phyloP scores from a whole-genome alignment of 2,888 invertebrate species.

The Stegophylla sp. region DNA sequence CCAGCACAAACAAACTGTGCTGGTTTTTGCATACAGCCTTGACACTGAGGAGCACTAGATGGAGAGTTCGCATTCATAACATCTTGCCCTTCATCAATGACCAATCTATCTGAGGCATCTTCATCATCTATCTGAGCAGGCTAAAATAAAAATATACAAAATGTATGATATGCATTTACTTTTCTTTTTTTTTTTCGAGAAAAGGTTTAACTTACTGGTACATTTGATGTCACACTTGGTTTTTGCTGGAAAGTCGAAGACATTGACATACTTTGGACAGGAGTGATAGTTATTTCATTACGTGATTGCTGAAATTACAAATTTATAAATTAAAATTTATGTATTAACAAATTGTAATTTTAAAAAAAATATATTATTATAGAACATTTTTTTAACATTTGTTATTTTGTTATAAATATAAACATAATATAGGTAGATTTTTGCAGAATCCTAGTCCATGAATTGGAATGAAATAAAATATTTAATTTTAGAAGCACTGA shows the following conservation, averaged over 20 bases:
- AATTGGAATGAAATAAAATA: too few relatives aligned
- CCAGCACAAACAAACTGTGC: conserved; percentile 90
- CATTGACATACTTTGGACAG: conserved; percentile 64
- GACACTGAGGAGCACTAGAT: conserved; percentile 76
- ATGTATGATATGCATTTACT: background rate
- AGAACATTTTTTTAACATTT: too few relatives aligned
- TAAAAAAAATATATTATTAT: too few relatives aligned
- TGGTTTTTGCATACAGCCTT: conserved; percentile 81
- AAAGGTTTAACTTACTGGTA: conserved; percentile 8
- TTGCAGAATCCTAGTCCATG: background rate
- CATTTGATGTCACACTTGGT: conserved; percentile 27
- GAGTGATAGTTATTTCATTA: conserved; percentile 71
- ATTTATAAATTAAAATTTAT: too few relatives aligned
- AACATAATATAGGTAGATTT: background rate
- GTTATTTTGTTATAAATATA: too few relatives aligned
- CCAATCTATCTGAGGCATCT: conserved; percentile 66
- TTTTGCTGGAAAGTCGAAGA: conserved; percentile 49
- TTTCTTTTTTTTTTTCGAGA: too few relatives aligned
- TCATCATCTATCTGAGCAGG: conserved; percentile 68
- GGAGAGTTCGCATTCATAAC: conserved; percentile 63
- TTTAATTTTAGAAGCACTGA: too few relatives aligned
- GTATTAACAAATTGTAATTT: too few relatives aligned
- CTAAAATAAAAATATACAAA: conserved; percentile 27
- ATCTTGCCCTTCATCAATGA: conserved; percentile 67
- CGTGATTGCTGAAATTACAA: conserved; percentile 66